A percentile compares a stretch with the other conserved stretches of the same genome.
Evolutionary conservation across 2,888 invertebrate genomes (phyloP).

Genomic region (Thelaira solivaga): DNA sequence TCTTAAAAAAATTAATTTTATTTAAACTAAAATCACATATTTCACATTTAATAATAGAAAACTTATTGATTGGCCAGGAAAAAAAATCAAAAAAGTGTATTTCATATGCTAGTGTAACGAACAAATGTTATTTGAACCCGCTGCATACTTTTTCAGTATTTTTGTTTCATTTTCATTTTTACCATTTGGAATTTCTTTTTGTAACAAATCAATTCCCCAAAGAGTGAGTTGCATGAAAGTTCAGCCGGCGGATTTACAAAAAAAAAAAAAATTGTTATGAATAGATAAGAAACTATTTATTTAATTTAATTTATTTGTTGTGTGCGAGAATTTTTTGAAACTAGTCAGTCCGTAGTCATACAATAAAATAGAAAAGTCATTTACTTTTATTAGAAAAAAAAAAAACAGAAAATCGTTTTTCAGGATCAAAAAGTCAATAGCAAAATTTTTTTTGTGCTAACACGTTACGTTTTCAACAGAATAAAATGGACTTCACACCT

Average conservation of each 20-base stretch:
- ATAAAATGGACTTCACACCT: slow-evolving; percentile 32
- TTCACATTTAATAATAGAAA: no score
- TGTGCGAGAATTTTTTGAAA: slow-evolving; percentile 1
- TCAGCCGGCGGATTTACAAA: slow-evolving; percentile 37
- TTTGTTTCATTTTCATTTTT: slow-evolving; percentile 16
- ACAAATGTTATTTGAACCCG: slow-evolving; percentile 6
- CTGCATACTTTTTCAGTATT: slow-evolving; percentile 26
- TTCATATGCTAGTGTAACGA: neutral
- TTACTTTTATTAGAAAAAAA: slow-evolving; percentile 14
- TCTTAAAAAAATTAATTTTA: no score
- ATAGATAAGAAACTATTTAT: slow-evolving; percentile 16
- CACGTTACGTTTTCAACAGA: slow-evolving; percentile 26
- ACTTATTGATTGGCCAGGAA: no score
- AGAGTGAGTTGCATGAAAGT: slow-evolving; percentile 34
- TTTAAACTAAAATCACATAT: no score
- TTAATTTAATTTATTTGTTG: neutral
- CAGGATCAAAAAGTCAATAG: neutral
- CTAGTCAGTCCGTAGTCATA: neutral
- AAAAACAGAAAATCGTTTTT: neutral
- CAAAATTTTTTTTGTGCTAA: neutral
- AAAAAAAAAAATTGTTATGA: no score
- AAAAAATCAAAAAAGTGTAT: no score
- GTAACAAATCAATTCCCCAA: slow-evolving; percentile 51
- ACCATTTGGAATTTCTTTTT: slow-evolving; percentile 3
- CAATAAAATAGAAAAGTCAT: slow-evolving; percentile 53